A percentile compares a stretch with the other conserved stretches of the same genome.
These are phyloP conservation scores for Melanophora roralis DNA, from an alignment of 2,888 invertebrate species.

Conservation along the genomic window DNA sequence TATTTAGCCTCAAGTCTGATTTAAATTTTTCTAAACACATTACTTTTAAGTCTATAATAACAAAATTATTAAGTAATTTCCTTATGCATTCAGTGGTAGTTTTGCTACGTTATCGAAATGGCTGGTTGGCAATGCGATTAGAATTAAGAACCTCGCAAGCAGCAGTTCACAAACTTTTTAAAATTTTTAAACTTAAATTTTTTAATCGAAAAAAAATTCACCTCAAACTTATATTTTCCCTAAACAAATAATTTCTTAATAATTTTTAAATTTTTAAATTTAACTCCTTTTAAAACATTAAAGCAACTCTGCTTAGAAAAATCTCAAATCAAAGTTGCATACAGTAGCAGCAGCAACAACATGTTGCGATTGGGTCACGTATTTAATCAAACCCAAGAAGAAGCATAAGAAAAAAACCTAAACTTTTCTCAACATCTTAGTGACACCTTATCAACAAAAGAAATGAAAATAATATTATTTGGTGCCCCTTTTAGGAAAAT, in stretches of 20 bases:
- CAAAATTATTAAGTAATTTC: slow-evolving; percentile 43
- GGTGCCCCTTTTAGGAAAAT: slow-evolving; percentile 52
- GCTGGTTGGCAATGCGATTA: slow-evolving; percentile 32
- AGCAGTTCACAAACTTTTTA: background rate
- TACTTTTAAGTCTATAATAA: background rate
- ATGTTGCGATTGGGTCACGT: slow-evolving; percentile 74
- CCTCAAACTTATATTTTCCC: too few species aligned
- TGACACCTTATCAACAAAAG: slow-evolving; percentile 56
- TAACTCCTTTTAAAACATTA: too few species aligned
- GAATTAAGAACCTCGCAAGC: slow-evolving; percentile 13
- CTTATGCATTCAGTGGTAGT: slow-evolving; percentile 22
- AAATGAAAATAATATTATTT: slow-evolving; percentile 51
- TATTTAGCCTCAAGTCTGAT: background rate
- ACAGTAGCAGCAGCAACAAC: slow-evolving; percentile 39
- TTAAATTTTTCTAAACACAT: background rate
- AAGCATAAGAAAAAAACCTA: background rate
- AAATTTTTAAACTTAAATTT: too few species aligned
- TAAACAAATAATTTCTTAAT: too few species aligned
- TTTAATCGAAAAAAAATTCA: too few species aligned
- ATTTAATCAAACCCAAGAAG: slow-evolving; percentile 72
- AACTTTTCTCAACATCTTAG: slow-evolving; percentile 48
- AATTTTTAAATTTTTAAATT: too few species aligned
- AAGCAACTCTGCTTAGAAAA: too few species aligned
- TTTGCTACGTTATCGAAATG: slow-evolving; percentile 28
- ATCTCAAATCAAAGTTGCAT: slow-evolving; percentile 18